Evolutionary conservation across 2,113 vertebrate genomes (phyloP), one percentile per base, ranked within the genome.

Genomic region (Amphiprion ocellaris): DNA sequence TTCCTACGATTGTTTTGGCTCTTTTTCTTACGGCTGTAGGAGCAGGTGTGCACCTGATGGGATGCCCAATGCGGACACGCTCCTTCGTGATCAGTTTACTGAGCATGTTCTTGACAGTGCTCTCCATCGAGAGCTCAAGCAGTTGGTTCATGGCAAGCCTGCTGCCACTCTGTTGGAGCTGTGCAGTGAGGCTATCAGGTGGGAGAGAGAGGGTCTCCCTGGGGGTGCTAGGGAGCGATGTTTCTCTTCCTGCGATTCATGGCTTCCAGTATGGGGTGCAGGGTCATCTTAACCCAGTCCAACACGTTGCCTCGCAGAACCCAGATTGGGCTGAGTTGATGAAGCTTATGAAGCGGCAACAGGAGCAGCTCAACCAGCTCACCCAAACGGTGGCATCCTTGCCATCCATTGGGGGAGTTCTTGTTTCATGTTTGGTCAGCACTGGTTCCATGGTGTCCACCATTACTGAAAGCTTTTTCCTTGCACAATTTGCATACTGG

Each of bases 341-440:
- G 16, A 2, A 49, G 0, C n/a, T 49, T 2, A 5, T 65, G 8
- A 47, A 49, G 7, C 2, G 2, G 1, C 68, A 70, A 8, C 54
- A 70, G 21, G 68, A 70, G 7, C 53, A 70, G 15, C 52, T 70
- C 4, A 28, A 69, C 3, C 72, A 58, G 37, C 59, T 75, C 3
- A 63, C 65, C 10, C 65, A 41, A 8, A 69, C 64, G 19, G 44
- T 63, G 1, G 15, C 24, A 3, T 16, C 60, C 0, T 16, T 82
- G 3, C 50, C 5, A 3, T 30, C 28, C 5, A 30, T 30, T 30
- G 28, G 28, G 5, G 28, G 28, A 30, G 28, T 30, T 5, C 3
- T 3, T 30, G 28, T 30, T 30, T 3, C 3, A 21, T 21, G 21
- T 21, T 21, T 21, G 21, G 21, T 21, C 21, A 21, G 21, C 21